These are phyloP conservation scores for Cygnus olor DNA, from an alignment of 2,797 vertebrate genomes.

Conservation along the genomic window DNA sequence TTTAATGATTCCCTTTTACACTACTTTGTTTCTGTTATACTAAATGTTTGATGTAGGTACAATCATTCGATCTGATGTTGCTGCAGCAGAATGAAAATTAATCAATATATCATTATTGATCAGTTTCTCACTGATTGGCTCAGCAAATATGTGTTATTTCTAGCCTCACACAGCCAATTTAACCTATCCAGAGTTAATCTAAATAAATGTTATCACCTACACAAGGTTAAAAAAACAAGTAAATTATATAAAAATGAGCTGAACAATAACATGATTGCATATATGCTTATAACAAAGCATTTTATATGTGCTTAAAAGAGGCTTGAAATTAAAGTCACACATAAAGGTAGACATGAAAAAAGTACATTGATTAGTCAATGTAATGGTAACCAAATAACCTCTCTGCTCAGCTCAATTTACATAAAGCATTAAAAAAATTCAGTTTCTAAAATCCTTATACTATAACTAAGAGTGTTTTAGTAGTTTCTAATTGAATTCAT, in stretches of 20 bases:
- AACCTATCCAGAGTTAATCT: background rate
- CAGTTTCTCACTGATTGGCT: conserved; percentile 38
- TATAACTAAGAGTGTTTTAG: background rate
- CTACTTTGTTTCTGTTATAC: conserved; percentile 26
- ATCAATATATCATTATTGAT: conserved; percentile 69
- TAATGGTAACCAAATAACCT: background rate
- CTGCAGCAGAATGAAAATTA: conserved; percentile 47
- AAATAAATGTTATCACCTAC: background rate
- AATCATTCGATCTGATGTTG: conserved; percentile 23
- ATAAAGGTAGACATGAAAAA: background rate
- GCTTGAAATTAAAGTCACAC: background rate
- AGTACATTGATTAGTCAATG: background rate
- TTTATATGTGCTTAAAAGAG: background rate
- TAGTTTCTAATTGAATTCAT: background rate
- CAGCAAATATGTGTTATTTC: conserved; percentile 39
- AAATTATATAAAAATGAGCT: background rate
- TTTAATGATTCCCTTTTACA: conserved; percentile 40
- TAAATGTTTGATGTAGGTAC: conserved; percentile 37
- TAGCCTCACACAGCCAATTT: background rate
- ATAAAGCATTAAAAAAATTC: background rate
- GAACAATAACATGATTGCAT: background rate
- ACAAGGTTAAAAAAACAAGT: background rate
- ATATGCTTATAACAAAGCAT: background rate
- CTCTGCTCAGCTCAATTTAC: background rate
- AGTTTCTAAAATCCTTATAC: background rate